A percentile compares a stretch with the other conserved stretches of the same genome.
phyloP scores from a whole-genome alignment of 2,888 invertebrate species.

The Mactromeris polynyma region DNA sequence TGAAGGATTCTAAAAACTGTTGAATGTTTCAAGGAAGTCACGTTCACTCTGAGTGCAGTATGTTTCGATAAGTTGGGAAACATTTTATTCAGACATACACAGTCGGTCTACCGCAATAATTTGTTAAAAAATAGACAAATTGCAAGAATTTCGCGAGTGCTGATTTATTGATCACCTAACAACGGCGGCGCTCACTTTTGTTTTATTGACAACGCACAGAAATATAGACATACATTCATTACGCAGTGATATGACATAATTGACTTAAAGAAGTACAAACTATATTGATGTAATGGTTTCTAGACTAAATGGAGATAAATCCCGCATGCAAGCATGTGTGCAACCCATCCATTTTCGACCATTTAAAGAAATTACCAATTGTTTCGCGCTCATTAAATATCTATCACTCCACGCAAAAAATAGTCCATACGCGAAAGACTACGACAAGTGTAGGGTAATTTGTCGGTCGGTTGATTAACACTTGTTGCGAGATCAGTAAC shows the following conservation, averaged over 20 bases:
- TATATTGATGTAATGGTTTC: background rate
- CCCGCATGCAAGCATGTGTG: background rate
- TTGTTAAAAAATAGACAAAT: background rate
- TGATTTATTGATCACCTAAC: background rate
- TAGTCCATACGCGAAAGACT: background rate
- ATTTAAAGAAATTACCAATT: background rate
- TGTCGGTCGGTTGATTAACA: conserved; percentile 14
- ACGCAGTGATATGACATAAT: too few species aligned
- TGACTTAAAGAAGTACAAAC: too few species aligned
- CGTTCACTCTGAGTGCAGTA: too few species aligned
- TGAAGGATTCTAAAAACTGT: too few species aligned
- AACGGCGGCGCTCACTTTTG: background rate
- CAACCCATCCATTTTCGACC: background rate
- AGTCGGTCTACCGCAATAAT: background rate
- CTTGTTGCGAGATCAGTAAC: background rate
- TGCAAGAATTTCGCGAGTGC: background rate
- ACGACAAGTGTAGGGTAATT: background rate
- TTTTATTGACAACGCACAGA: background rate
- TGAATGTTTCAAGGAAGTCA: too few species aligned
- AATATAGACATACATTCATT: too few species aligned
- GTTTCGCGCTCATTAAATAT: conserved; percentile 4
- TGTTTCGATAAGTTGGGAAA: too few species aligned
- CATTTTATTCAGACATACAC: too few species aligned
- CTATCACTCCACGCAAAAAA: background rate
- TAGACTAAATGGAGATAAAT: background rate